A percentile compares a stretch with the other conserved stretches of the same genome.
Evolutionary conservation across 1,140 invertebrate species (phyloP).

Genomic region (Drosophila orosa): DNA sequence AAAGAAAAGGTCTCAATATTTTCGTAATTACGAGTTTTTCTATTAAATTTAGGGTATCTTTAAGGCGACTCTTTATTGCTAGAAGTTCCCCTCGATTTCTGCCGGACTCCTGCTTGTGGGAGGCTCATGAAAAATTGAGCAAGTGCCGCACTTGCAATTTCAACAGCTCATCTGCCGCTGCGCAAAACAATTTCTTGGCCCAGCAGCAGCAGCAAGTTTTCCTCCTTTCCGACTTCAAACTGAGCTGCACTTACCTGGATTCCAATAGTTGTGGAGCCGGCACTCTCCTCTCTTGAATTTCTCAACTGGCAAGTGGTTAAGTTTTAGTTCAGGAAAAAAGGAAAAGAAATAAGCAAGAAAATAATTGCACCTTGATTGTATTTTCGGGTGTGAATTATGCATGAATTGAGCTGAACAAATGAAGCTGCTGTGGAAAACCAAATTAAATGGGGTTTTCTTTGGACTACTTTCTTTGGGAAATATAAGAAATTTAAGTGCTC

Average conservation of each 20-base stretch:
- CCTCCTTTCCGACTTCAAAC: constrained; percentile 5
- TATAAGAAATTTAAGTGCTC: not conserved
- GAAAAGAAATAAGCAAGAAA: constrained; percentile 5
- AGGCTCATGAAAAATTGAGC: constrained; percentile 82
- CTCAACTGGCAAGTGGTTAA: constrained; percentile 43
- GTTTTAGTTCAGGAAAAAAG: constrained; percentile 26
- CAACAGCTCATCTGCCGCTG: constrained; percentile 78
- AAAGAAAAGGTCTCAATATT: fast-evolving
- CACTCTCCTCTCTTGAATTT: constrained; percentile 27
- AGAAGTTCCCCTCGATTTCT: constrained; percentile 8
- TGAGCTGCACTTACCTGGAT: constrained; percentile 2
- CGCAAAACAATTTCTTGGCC: constrained; percentile 65
- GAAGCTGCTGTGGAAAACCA: constrained; percentile 1
- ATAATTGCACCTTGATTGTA: constrained; percentile 43
- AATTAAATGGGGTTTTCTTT: constrained; percentile 7
- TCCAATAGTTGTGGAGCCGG: constrained; percentile 15
- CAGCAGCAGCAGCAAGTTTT: constrained; percentile 42
- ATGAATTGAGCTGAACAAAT: constrained; percentile 15
- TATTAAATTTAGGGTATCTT: not conserved
- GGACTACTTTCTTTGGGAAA: not conserved
- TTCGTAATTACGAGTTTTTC: not conserved
- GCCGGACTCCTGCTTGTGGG: constrained; percentile 55
- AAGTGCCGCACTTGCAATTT: constrained; percentile 82
- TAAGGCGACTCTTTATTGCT: not conserved
- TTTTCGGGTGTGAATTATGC: constrained; percentile 42